Conservation (phyloP, 1,140 invertebrate species). For the Galleria mellonella region DNA sequence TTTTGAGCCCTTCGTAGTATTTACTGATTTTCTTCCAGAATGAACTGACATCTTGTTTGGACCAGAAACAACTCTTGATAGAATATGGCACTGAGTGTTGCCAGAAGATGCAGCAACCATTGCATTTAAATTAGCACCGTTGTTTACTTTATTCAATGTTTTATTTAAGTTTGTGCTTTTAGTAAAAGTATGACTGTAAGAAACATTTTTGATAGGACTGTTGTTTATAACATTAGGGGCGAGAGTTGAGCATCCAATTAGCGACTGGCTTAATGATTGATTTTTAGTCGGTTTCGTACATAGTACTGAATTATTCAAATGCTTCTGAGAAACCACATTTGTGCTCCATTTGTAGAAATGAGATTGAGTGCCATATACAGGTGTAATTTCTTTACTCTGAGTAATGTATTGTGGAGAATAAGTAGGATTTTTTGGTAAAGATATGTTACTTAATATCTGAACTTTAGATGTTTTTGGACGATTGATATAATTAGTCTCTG, state of each 20-base stretch:
- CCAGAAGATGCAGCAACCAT: conserved; percentile 58
- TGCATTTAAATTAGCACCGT: conserved; percentile 67
- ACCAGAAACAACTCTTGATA: conserved; percentile 61
- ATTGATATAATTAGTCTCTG: conserved; percentile 51
- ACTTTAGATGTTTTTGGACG: conserved; percentile 61
- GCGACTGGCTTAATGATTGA: conserved; percentile 53
- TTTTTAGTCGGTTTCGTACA: conserved; percentile 54
- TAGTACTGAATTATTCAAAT: conserved; percentile 55
- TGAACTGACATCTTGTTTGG: conserved; percentile 66
- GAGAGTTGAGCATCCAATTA: conserved; percentile 51
- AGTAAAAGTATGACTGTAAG: conserved; percentile 57
- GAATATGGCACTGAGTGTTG: conserved; percentile 61
- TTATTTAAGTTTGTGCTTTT: conserved; percentile 63
- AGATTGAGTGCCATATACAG: conserved; percentile 58
- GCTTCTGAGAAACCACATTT: conserved; percentile 51
- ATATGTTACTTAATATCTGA: conserved; percentile 67
- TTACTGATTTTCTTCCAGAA: conserved; percentile 58
- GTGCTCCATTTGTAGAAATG: conserved; percentile 61
- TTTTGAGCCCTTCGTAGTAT: conserved; percentile 53
- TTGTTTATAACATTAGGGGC: conserved; percentile 52
- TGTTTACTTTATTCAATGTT: conserved; percentile 54
- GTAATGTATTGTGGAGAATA: conserved; percentile 58
- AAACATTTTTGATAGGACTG: conserved; percentile 56
- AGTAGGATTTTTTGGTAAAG: conserved; percentile 56
- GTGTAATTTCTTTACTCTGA: conserved; percentile 45